Evolutionary conservation across 1,140 invertebrate genomes (phyloP).

Genomic region (Asbolus verrucosus): DNA sequence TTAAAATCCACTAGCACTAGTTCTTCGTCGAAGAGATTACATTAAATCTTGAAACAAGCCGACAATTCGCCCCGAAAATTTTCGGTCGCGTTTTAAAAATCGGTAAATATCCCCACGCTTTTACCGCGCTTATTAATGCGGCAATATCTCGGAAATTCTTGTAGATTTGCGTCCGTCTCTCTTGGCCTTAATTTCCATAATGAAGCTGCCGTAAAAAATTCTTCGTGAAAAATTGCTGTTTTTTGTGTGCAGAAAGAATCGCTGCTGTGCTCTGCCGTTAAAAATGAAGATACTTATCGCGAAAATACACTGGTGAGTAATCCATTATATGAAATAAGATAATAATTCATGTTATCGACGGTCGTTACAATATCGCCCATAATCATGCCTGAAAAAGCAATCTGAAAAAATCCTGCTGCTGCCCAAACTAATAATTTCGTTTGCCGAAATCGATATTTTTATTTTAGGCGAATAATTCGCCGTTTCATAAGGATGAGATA

Average conservation of each 20-base stretch:
- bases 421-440: too few relatives aligned
- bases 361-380: too few relatives aligned
- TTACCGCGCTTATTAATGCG: not conserved
- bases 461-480: not conserved
- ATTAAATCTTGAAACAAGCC: conserved; percentile 10
- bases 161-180: too few relatives aligned
- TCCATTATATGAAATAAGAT: conserved; percentile 1
- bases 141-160: too few relatives aligned
- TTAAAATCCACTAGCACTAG: conserved; percentile 23
- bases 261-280: too few relatives aligned
- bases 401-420: too few relatives aligned
- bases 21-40: not conserved
- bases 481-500: not conserved
- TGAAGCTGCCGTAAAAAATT: not conserved
- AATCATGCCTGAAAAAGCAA: too few relatives aligned
- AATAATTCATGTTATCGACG: not conserved
- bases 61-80: not conserved
- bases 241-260: not conserved
- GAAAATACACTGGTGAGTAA: too few relatives aligned
- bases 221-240: not conserved
- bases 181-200: too few relatives aligned
- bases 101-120: not conserved
- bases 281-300: too few relatives aligned
- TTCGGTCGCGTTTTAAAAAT: conserved; percentile 6
- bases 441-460: not conserved